These are phyloP conservation scores for Mixornis gularis DNA, from an alignment of 2,113 vertebrate species.

Conservation along the genomic window DNA sequence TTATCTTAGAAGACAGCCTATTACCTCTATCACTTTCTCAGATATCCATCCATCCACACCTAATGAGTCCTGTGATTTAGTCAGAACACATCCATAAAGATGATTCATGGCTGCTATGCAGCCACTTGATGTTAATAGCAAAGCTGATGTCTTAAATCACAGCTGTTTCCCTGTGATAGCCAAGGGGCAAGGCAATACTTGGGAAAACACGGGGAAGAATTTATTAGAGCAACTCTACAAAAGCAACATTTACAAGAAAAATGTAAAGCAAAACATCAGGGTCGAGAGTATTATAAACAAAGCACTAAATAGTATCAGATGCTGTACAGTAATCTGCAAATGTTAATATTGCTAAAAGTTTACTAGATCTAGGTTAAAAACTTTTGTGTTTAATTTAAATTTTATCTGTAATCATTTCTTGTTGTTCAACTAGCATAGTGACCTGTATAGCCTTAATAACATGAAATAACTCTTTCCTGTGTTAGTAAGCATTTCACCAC, in stretches of 20 bases:
- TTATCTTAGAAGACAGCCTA: constrained; percentile 23
- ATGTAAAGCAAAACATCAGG: constrained; percentile 8
- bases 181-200: constrained; percentile 57
- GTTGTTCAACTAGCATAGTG: background rate
- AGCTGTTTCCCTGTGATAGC: constrained; percentile 62
- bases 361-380: background rate
- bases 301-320: background rate
- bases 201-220: constrained; percentile 43
- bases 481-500: background rate
- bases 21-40: constrained; percentile 23
- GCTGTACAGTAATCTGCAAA: background rate
- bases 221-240: constrained; percentile 20
- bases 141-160: constrained; percentile 65
- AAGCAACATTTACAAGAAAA: constrained; percentile 48
- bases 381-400: background rate
- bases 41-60: constrained; percentile 53
- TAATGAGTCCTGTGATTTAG: constrained; percentile 50
- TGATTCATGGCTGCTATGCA: constrained; percentile 61
- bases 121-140: constrained; percentile 53
- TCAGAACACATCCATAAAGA: constrained; percentile 61
- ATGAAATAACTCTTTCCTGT: background rate
- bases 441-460: background rate
- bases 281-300: background rate
- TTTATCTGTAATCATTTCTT: background rate
- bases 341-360: background rate